Base-by-base conservation (phyloP, 53 echinoderm and acorn worm genomes). In the Henricia sp. region DNA sequence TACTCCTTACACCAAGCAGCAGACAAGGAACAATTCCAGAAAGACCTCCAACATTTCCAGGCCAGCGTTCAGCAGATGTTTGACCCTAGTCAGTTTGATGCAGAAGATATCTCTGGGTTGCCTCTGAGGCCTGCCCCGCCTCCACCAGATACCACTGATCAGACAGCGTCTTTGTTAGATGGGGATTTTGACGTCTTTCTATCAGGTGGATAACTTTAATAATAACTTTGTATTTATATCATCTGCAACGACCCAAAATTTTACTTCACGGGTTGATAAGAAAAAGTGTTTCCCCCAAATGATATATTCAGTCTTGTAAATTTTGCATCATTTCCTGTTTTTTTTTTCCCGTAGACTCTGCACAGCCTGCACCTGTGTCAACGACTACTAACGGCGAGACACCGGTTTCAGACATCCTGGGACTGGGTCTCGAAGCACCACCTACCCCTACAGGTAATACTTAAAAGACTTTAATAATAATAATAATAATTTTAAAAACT, bases 31-130 rank as follows among this genome's bases (percentile, higher is more conserved):
- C 68, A 87, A 34, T 87, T 78, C 42, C 55, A 74, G 6, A 46
- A 87, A 4, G 94, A 94, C 48, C 82, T 95, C 13, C 92, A 90
- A 1, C 77, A 66, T 37, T 95, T 95, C 74, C 91, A 95, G 57
- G 90, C 95, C 14, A 95, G 90, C 70, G 75, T 95, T 1, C 89
- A 95, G 69, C 86, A 95, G 71, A 95, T 95, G 58, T 95, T 95
- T 78, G 91, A 91, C 37, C 87, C 89, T 8, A 87, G 84, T 23
- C 59, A 87, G 29, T 89, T 89, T 82, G 94, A 94, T 53, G 36
- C 43, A 25, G 82, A 71, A 17, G 88, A 71, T 24, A 57, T 78
- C 42, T 37, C 44, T 27, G 69, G 88, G 21, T 23, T 68, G 54
- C 89, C 67, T 21, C 58, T 52, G 29, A 57, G 64, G 40, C 52